phyloP scores from a whole-genome alignment of 2,797 vertebrate genomes.

The Notolepis coatsorum region DNA sequence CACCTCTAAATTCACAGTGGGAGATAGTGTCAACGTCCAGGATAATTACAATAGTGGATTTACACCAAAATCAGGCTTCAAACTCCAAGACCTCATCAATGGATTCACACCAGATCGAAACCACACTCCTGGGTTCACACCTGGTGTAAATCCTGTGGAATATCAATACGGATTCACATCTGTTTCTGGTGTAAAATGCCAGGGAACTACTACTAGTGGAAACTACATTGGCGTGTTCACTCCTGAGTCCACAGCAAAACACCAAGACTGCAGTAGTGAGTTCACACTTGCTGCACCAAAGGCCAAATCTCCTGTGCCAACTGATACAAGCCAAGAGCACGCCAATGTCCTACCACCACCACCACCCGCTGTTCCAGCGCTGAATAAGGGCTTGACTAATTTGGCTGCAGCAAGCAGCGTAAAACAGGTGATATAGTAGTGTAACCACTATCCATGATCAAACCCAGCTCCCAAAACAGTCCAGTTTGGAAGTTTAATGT shows the following conservation, averaged over 20 bases:
- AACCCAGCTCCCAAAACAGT: neutral
- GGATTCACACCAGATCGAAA: slow-evolving; percentile 12
- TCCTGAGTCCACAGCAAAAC: slow-evolving; percentile 12
- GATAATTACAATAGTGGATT: slow-evolving; percentile 14
- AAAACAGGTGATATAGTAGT: slow-evolving; percentile 45
- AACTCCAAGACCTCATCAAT: slow-evolving; percentile 22
- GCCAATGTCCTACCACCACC: neutral
- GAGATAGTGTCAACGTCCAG: neutral
- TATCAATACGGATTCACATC: slow-evolving; percentile 33
- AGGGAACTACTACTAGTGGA: slow-evolving; percentile 9
- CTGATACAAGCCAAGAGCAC: slow-evolving; percentile 16
- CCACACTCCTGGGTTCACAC: neutral
- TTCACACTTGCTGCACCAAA: slow-evolving; percentile 5
- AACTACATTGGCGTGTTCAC: neutral
- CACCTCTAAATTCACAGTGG: slow-evolving; percentile 54
- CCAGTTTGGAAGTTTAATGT: neutral
- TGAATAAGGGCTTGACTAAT: slow-evolving; percentile 11
- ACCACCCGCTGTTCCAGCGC: slow-evolving; percentile 23
- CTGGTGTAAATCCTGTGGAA: slow-evolving; percentile 3
- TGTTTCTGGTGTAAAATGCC: neutral
- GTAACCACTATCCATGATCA: neutral
- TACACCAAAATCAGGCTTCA: slow-evolving; percentile 30
- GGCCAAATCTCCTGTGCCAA: slow-evolving; percentile 30
- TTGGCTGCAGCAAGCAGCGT: neutral
- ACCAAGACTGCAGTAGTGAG: slow-evolving; percentile 7